Percentiles rank a stretch among this genome's conserved stretches.
Evolutionary conservation across 2,888 invertebrate genomes (phyloP).

Genomic region (Julus scandinavius): DNA sequence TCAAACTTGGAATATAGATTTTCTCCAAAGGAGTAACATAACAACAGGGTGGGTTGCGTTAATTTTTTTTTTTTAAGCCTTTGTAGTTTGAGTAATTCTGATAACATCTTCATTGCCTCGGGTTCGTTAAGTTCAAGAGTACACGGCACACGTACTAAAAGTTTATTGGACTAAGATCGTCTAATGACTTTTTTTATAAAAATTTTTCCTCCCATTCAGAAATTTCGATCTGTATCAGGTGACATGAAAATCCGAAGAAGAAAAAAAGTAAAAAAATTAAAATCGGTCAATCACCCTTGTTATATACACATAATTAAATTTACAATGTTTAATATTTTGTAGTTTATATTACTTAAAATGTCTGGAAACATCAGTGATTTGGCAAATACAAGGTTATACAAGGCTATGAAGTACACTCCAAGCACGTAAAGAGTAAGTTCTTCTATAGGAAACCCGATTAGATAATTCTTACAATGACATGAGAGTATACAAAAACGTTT

Average conservation of each 20-base stretch:
- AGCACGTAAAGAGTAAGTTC: not conserved
- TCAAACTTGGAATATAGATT: not conserved
- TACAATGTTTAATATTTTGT: not conserved
- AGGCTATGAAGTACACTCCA: not conserved
- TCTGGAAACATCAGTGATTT: not conserved
- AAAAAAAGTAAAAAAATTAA: conserved; percentile 7
- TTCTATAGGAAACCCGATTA: too few species aligned
- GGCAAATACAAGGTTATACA: too few species aligned
- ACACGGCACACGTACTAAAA: conserved; percentile 39
- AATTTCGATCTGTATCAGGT: conserved; percentile 14
- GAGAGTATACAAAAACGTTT: not conserved
- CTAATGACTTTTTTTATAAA: conserved; percentile 18
- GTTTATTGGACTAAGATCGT: conserved; percentile 35
- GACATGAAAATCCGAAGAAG: not conserved
- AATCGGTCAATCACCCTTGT: conserved; percentile 26
- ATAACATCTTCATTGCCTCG: conserved; percentile 34
- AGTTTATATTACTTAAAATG: not conserved
- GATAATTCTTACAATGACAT: not conserved
- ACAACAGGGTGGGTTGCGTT: not conserved
- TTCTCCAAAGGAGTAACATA: not conserved
- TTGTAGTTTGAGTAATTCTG: conserved; percentile 12
- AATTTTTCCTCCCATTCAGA: conserved; percentile 29
- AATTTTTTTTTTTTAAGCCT: not conserved
- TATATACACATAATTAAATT: not conserved
- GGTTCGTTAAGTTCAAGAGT: conserved; percentile 19